Percentiles rank a stretch among this genome's conserved stretches.
These are phyloP conservation scores for Holothuria scabra DNA, from an alignment of 53 echinoderm and acorn worm genomes.

Conservation along the genomic window DNA sequence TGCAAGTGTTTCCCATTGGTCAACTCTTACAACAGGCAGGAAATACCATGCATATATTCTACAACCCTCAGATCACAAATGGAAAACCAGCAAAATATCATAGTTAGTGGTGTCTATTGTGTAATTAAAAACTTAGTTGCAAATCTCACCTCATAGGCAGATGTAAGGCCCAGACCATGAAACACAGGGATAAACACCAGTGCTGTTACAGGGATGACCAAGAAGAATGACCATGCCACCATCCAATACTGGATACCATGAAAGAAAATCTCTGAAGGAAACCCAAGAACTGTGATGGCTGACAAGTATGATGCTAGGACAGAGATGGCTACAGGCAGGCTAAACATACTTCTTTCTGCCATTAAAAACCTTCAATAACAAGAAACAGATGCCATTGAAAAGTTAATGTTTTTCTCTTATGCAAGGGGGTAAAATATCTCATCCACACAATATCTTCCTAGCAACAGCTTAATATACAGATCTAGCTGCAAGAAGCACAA, in stretches of 20 bases:
- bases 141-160: constrained; percentile 88
- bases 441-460: no score
- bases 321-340: constrained; percentile 92
- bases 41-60: no score
- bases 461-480: no score
- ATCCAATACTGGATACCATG: constrained; percentile 96
- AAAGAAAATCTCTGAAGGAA: constrained; percentile 81
- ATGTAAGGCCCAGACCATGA: constrained; percentile 79
- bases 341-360: constrained; percentile 95
- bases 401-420: no score
- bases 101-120: no score
- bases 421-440: no score
- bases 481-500: no score
- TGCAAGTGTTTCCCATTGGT: no score
- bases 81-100: no score
- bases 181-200: constrained; percentile 86
- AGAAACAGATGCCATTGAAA: background rate
- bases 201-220: constrained; percentile 83
- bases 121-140: no score
- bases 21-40: no score
- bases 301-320: constrained; percentile 91
- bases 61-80: no score
- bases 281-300: constrained; percentile 85
- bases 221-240: constrained; percentile 75
- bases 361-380: constrained; percentile 73